Evolutionary conservation across 2,113 vertebrate genomes (phyloP).

Genomic region (Bujurquina vittata): DNA sequence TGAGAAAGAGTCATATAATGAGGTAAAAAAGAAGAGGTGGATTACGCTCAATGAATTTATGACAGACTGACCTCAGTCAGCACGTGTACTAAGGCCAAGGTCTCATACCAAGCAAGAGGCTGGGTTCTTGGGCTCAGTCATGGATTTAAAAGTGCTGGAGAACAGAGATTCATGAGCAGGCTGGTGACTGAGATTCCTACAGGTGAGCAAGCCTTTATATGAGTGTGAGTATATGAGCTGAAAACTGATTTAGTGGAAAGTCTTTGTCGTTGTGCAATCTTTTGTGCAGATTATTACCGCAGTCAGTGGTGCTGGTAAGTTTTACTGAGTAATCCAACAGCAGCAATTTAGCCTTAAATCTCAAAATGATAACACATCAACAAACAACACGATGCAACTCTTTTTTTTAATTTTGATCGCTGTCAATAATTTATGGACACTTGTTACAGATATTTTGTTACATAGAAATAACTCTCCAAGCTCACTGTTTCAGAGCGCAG

Average conservation of each 20-base stretch:
- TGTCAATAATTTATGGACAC: background rate
- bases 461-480: background rate
- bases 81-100: conserved; percentile 43
- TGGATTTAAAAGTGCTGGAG: conserved; percentile 24
- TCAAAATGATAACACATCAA: background rate
- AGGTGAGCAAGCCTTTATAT: conserved; percentile 46
- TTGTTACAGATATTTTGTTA: background rate
- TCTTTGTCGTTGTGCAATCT: background rate
- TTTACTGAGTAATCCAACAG: background rate
- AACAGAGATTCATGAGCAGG: background rate
- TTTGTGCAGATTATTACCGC: background rate
- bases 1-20: conserved; percentile 29
- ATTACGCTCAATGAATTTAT: conserved; percentile 45
- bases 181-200: background rate
- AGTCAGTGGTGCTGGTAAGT: background rate
- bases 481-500: background rate
- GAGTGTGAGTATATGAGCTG: background rate
- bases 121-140: background rate
- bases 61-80: conserved; percentile 11
- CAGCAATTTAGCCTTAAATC: background rate
- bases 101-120: conserved; percentile 14
- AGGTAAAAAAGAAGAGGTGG: background rate
- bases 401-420: background rate
- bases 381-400: background rate
- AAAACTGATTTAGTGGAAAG: background rate